These are phyloP conservation scores for Bathynomus jamesi DNA, from an alignment of 1,140 invertebrate genomes.

Conservation along the genomic window DNA sequence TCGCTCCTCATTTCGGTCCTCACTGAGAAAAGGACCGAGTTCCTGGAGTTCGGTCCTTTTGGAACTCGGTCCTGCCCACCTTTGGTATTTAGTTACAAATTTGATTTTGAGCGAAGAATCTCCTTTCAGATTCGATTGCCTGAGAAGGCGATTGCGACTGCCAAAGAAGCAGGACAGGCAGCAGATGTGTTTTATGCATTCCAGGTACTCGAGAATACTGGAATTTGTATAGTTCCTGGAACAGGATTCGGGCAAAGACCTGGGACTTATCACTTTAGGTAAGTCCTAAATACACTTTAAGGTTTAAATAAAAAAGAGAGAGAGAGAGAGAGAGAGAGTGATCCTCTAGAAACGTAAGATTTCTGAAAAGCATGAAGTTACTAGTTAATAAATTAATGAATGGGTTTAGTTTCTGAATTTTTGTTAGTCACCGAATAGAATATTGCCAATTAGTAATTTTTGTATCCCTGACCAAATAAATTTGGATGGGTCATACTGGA, in stretches of 20 bases:
- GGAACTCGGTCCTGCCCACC: no score
- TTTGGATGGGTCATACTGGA: no score
- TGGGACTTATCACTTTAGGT: constrained; percentile 91
- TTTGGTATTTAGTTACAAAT: no score
- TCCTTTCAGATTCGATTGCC: constrained; percentile 55
- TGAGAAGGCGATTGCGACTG: constrained; percentile 66
- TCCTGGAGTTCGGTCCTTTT: no score
- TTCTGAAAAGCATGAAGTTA: background rate
- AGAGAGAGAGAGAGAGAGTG: background rate
- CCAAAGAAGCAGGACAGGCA: constrained; percentile 58
- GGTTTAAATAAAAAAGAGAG: no score
- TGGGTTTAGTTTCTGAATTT: background rate
- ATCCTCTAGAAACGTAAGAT: constrained; percentile 5
- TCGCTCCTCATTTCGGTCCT: no score
- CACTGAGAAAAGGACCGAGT: no score
- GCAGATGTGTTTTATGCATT: constrained; percentile 94
- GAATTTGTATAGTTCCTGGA: constrained; percentile 80
- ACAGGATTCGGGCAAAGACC: constrained; percentile 89
- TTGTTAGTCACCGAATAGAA: no score
- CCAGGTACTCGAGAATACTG: constrained; percentile 83
- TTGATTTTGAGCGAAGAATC: no score
- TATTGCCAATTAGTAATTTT: no score
- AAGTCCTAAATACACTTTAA: constrained; percentile 16
- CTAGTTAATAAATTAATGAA: background rate
- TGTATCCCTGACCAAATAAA: no score